phyloP scores from a whole-genome alignment of 2,888 invertebrate species.

The Axea sp. region DNA sequence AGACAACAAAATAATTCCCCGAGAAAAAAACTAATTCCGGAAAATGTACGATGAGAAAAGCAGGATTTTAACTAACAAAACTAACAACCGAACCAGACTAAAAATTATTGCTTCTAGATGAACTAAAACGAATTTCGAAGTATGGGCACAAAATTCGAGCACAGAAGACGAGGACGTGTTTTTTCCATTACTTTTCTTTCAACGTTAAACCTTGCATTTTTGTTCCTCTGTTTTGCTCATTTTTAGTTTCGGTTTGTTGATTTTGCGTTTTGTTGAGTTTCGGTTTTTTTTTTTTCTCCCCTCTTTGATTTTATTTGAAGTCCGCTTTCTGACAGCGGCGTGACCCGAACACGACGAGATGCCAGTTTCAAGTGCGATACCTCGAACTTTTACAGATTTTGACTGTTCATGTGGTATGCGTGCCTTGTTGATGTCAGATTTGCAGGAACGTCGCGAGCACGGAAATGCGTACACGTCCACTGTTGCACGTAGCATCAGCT shows the following conservation, averaged over 20 bases:
- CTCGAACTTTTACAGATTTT: conserved; percentile 75
- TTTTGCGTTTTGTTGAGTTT: conserved; percentile 22
- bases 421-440: conserved; percentile 79
- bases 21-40: too few species aligned
- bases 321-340: conserved; percentile 60
- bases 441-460: conserved; percentile 76
- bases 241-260: conserved; percentile 28
- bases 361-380: conserved; percentile 62
- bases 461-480: conserved; percentile 72
- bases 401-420: conserved; percentile 79
- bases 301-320: conserved; percentile 63
- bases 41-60: too few species aligned
- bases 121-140: conserved; percentile 43
- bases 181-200: conserved; percentile 23
- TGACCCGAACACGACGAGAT: conserved; percentile 55
- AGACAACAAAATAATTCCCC: too few species aligned
- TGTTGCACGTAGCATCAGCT: conserved; percentile 77
- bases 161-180: conserved; percentile 47
- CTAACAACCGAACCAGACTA: conserved; percentile 37
- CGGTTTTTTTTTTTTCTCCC: conserved; percentile 42
- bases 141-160: conserved; percentile 45
- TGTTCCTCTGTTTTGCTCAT: too few species aligned
- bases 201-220: not conserved
- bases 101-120: conserved; percentile 25
- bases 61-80: too few species aligned